phyloP scores from a whole-genome alignment of 2,888 invertebrate genomes.

The Machimus rusticus region DNA sequence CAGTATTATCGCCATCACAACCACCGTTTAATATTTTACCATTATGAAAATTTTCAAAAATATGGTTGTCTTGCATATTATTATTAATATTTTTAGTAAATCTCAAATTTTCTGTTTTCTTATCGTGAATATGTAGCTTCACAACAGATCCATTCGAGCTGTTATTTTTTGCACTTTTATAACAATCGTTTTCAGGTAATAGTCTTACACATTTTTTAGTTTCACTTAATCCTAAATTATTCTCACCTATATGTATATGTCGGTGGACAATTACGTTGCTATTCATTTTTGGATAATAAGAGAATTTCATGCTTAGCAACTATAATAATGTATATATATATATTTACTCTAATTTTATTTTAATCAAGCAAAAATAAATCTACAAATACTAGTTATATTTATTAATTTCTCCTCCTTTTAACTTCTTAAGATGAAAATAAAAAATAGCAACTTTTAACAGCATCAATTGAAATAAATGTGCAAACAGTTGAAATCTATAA shows the following conservation, averaged over 20 bases:
- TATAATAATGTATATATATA: not conserved
- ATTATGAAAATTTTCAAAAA: not conserved
- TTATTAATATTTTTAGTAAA: not conserved
- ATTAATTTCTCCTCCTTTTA: not conserved
- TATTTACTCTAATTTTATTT: not conserved
- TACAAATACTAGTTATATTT: not conserved
- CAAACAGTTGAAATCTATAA: constrained; percentile 27
- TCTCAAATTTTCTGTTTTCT: not conserved
- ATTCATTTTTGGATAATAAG: not conserved
- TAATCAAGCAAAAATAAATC: not conserved
- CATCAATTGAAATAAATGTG: not conserved
- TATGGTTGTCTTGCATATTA: not conserved
- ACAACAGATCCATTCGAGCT: not conserved
- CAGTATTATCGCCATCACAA: not conserved
- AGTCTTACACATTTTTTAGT: not conserved
- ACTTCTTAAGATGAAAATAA: not conserved
- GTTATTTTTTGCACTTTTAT: not conserved
- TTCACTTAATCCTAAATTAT: not conserved
- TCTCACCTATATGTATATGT: not conserved
- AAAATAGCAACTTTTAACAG: not conserved
- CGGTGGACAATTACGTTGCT: not conserved
- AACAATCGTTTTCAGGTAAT: not conserved
- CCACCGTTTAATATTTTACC: not conserved
- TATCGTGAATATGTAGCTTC: not conserved
- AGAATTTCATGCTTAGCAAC: not conserved